Percentiles rank a stretch among this genome's conserved stretches.
These are phyloP conservation scores for Epinephelus coioides DNA, from an alignment of 2,797 vertebrate genomes.

Conservation along the genomic window DNA sequence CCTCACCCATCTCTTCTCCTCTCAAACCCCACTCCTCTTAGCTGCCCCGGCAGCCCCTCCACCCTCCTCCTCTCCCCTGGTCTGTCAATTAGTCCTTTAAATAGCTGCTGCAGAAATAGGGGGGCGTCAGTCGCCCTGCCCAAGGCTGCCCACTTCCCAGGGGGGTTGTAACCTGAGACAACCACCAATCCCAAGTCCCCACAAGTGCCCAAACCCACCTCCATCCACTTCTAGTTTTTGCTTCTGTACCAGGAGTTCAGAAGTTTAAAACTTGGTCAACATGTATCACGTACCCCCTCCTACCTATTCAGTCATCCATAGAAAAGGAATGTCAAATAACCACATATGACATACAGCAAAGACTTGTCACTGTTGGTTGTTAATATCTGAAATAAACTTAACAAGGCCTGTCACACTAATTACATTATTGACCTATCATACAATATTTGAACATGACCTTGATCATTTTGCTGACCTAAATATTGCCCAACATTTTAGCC, in stretches of 20 bases:
- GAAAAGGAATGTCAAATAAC: not conserved
- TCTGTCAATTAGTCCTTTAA: conserved; percentile 83
- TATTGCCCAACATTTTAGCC: no score
- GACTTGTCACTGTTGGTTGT: not conserved
- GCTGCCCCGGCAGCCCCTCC: not conserved
- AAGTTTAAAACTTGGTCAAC: conserved; percentile 10
- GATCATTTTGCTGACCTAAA: no score
- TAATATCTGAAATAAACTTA: conserved; percentile 1
- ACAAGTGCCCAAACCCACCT: conserved; percentile 21
- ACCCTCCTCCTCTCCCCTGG: conserved; percentile 2
- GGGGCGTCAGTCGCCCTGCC: conserved; percentile 78
- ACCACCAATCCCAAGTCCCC: conserved; percentile 23
- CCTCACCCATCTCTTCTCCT: conserved; percentile 11
- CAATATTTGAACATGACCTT: no score
- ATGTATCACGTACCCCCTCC: conserved; percentile 7
- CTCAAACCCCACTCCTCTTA: not conserved
- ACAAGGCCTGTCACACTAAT: no score
- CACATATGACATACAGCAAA: not conserved
- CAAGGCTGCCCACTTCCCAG: conserved; percentile 46
- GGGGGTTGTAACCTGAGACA: conserved; percentile 76
- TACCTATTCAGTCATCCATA: conserved; percentile 3
- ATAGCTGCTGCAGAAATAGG: conserved; percentile 85
- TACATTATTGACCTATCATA: no score
- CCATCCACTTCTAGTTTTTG: conserved; percentile 10
- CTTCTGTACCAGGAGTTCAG: conserved; percentile 27